Conservation (phyloP, 2,888 invertebrate species). For the Chloroclystis v-ata region DNA sequence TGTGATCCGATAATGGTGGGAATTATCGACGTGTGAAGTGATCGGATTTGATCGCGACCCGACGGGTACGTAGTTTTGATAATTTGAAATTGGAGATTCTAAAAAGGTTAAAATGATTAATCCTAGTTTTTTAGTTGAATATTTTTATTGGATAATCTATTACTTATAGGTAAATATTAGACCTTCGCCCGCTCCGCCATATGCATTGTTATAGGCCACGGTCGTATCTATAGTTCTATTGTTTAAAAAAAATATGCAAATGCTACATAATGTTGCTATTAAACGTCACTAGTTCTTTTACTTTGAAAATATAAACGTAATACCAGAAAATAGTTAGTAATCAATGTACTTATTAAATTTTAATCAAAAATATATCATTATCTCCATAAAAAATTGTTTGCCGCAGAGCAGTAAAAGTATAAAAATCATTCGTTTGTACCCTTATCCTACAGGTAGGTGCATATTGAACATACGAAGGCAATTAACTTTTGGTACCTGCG, state of each 20-base stretch:
- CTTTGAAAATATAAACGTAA: no score
- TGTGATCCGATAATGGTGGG: constrained; percentile 26
- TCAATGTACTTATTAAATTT: no score
- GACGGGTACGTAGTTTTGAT: constrained; percentile 11
- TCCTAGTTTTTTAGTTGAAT: background rate
- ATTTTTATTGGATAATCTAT: no score
- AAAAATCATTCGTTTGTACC: constrained; percentile 35
- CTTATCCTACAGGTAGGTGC: constrained; percentile 66
- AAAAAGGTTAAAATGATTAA: background rate
- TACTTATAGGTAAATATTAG: no score
- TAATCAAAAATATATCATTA: background rate
- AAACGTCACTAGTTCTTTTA: no score
- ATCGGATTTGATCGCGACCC: constrained; percentile 23
- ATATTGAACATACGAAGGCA: constrained; percentile 75
- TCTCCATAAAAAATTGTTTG: constrained; percentile 11
- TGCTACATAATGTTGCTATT: no score
- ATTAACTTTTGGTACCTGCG: constrained; percentile 74
- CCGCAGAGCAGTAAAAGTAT: constrained; percentile 28
- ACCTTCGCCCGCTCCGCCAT: no score
- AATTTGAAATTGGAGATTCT: constrained; percentile 12
- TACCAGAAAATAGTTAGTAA: no score
- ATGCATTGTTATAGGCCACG: no score
- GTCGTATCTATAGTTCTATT: no score
- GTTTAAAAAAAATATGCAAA: no score
- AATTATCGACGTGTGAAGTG: constrained; percentile 30